Evolutionary conservation across 2,113 vertebrate genomes (phyloP).

Genomic region (Eptesicus fuscus): DNA sequence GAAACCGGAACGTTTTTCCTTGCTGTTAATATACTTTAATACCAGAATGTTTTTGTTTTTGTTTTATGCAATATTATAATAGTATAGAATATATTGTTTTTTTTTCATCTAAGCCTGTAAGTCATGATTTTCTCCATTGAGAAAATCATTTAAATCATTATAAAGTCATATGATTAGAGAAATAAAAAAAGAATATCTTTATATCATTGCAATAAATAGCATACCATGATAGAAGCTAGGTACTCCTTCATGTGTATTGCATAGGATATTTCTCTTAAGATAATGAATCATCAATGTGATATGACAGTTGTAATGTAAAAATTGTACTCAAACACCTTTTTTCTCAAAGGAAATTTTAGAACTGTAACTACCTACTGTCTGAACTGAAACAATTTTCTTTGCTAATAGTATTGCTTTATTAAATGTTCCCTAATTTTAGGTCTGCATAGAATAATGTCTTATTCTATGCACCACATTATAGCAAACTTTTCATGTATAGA

Average conservation of each 20-base stretch:
- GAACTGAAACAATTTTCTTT: background rate
- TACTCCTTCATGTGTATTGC: background rate
- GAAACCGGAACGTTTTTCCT: background rate
- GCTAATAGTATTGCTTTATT: background rate
- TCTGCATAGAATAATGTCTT: background rate
- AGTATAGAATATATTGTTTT: background rate
- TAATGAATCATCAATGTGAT: conserved; percentile 26
- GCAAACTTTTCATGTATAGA: background rate
- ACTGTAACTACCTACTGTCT: background rate
- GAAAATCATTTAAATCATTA: conserved; percentile 13
- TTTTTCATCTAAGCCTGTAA: conserved; percentile 21
- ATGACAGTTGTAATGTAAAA: conserved; percentile 30
- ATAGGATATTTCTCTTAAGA: conserved; percentile 5
- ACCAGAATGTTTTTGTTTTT: background rate
- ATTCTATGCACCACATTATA: background rate
- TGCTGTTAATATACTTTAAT: background rate
- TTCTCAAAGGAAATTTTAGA: background rate
- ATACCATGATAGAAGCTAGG: background rate
- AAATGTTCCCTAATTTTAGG: conserved; percentile 25
- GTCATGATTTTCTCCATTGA: conserved; percentile 20
- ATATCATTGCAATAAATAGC: background rate
- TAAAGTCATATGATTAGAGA: background rate
- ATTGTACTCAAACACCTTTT: background rate
- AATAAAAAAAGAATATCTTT: conserved; percentile 21
- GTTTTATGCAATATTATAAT: background rate